Evolutionary conservation across 2,797 vertebrate species (phyloP).

Genomic region (Sorex maritimensis): DNA sequence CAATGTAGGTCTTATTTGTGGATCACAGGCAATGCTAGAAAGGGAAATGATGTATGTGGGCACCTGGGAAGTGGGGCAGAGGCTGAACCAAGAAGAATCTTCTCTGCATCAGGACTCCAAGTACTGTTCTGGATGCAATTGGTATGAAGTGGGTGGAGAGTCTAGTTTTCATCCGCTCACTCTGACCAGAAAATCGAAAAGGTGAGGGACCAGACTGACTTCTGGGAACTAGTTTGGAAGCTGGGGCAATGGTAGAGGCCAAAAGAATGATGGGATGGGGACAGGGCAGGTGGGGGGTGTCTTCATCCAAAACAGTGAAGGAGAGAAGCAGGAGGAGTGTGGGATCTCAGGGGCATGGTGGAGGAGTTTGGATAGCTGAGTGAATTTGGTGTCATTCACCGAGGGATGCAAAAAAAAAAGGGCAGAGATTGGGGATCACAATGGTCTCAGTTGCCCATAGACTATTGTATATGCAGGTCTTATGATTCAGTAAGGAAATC

Average conservation of each 20-base stretch:
- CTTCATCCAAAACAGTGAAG: background rate
- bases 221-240: background rate
- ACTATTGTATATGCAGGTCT: background rate
- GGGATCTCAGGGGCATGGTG: background rate
- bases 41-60: background rate
- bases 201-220: background rate
- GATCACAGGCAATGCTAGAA: background rate
- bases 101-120: background rate
- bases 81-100: background rate
- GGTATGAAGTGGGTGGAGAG: background rate
- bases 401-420: no score
- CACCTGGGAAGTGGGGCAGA: background rate
- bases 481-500: background rate
- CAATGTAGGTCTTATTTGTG: background rate
- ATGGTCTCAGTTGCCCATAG: background rate
- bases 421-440: background rate
- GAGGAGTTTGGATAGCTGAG: background rate
- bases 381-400: background rate
- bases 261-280: background rate
- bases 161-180: background rate
- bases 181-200: conserved; percentile 31
- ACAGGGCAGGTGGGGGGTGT: background rate
- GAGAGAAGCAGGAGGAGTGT: background rate
- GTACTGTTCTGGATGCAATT: background rate
- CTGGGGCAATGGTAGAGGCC: background rate